Base-by-base conservation (phyloP, 2,113 vertebrate genomes). In the Corythoichthys haematopterus region DNA sequence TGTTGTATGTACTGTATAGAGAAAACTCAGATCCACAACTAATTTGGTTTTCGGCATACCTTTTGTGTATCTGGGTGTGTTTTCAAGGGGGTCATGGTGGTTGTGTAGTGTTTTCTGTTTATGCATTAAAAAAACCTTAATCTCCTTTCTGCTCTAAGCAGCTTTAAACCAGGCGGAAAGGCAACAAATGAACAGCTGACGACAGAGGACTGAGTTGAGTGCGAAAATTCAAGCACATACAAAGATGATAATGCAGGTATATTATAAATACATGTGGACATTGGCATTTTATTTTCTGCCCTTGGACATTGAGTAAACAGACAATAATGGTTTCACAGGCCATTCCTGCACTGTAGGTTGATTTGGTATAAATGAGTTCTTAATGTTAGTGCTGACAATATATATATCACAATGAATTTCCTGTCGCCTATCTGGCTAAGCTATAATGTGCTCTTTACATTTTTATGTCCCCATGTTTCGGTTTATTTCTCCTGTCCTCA, bases 141-240 rank as follows among this genome's bases (percentile, higher is more conserved):
- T 85, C 83, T 79, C 51, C 77, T 87, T 87, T 80, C 56, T 69
- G 63, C 61, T 69, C 57, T 86, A 88, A 89, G 82, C 82, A 71
- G 84, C 81, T 88, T 89, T 82, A 16, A 53, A 38, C 45, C 12
- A 2, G 45, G 55, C 52, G 65, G 12, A 72, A 58, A 50, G 35
- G 68, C 69, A 71, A 74, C 78, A 83, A 83, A 82, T 82, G 70
- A 85, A 55, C 80, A 83, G 73, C 65, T 70, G 66, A 72, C 55
- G 46, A 60, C 66, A 66, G 50, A 52, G 53, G 50, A 65, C 60
- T 67, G 16, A 59, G 48, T 70, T 40, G 64, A 53, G 63, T 56
- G 9, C 64, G 48, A 56, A 50, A 56, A 56, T 16, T 6, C 43
- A 57, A 53, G 13, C 36, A 64, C 48, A 36, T 51, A 35, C n/a